These are phyloP conservation scores for Cassiopea xamachana DNA, from an alignment of 30 jellyfish, hydroid and myxozoan genomes.

Conservation along the genomic window DNA sequence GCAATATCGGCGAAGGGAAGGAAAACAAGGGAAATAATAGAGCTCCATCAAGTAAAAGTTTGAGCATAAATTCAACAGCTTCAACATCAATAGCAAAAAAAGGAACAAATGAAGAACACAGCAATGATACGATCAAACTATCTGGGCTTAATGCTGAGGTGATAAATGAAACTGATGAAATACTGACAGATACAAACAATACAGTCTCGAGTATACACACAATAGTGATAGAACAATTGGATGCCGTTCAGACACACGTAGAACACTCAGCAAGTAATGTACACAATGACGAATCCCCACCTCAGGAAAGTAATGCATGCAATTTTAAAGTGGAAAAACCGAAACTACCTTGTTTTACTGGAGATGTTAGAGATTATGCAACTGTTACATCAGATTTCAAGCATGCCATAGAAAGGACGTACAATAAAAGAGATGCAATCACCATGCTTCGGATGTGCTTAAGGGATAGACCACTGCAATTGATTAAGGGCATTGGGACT, in stretches of 20 bases:
- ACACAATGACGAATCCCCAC: conserved; percentile 37
- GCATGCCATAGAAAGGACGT: conserved; percentile 55
- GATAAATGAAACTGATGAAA: neutral
- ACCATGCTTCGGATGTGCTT: conserved; percentile 59
- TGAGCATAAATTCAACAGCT: conserved; percentile 19
- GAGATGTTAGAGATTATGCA: conserved; percentile 71
- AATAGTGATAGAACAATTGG: neutral
- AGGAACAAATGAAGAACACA: conserved; percentile 28
- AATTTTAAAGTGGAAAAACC: conserved; percentile 63
- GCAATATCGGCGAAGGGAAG: conserved; percentile 2
- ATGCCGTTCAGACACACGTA: neutral
- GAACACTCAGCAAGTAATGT: conserved; percentile 32
- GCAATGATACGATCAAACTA: conserved; percentile 5
- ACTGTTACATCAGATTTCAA: conserved; percentile 50
- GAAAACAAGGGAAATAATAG: conserved; percentile 26
- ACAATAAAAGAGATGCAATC: conserved; percentile 53
- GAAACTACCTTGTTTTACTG: conserved; percentile 66
- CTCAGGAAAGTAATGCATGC: conserved; percentile 32
- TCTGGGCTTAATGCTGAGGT: conserved; percentile 15
- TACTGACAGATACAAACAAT: neutral
- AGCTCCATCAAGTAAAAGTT: neutral
- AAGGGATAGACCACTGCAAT: conserved; percentile 64
- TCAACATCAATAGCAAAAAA: conserved; percentile 8
- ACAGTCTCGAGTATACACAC: neutral
- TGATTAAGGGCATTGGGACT: conserved; percentile 59